Base-by-base conservation (phyloP, 2,113 vertebrate species). In the Nipponia nippon region DNA sequence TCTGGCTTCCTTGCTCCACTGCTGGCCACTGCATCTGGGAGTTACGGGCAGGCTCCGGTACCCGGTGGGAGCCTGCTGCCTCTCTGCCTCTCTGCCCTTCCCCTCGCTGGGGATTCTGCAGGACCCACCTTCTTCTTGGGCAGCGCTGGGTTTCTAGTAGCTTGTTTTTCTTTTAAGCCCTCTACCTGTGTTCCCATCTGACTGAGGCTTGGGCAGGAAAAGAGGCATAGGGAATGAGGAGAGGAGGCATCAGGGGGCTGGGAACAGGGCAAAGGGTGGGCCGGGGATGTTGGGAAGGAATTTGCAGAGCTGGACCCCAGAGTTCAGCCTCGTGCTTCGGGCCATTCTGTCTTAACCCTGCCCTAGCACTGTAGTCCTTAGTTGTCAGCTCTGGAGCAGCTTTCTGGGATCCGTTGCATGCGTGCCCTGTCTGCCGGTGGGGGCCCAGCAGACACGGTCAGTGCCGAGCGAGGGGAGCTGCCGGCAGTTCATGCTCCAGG, bases 341-440 rank as follows among this genome's bases (percentile, higher is more conserved):
- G 46, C 36, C 5, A 0, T n/a, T 29, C 21, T 16, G 40, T 29
- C 16, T 47, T 29, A 46, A 26, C 36, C 21, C 52, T 53, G 55
- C 40, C 30, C 30, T 13, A 11, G 76, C 34, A 2, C 7, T 3
- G 40, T 6, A 14, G 25, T 18, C 23, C 26, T 5, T 11, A 9
- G 36, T 1, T 42, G 50, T 16, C 61, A 9, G 26, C 56, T 40
- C 47, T 13, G 46, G 63, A 66, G 72, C 4, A 38, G 72, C 40
- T 47, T 6, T 42, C 65, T 7, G 13, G 55, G 69, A 10, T 16
- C 6, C 1, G 0, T 5, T 34, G 32, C 4, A 1, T 10, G 30
- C 4, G 2, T n/a, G 55, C 9, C 47, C 62, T 40, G 32, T 10
- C 29, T n/a, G 47, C 1, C 0, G 4, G 8, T 2, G 26, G 32